Evolutionary conservation across 2,888 invertebrate species (phyloP), one percentile per base, ranked within the genome.

Genomic region (Gerris lacustris): DNA sequence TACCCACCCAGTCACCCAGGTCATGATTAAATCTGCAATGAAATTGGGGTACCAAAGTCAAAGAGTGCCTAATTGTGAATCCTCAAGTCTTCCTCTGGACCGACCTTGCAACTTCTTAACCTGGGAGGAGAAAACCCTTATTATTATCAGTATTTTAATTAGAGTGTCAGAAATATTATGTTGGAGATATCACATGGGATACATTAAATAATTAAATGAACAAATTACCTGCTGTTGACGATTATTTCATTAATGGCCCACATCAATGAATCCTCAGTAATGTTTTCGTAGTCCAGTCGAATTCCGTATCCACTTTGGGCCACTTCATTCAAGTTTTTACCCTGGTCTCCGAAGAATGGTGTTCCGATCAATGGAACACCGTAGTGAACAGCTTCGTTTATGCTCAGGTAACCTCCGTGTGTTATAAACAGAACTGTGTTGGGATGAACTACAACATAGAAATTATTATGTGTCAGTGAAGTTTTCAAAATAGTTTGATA

Each of bases 241-340:
- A 81, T 67, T 18, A 85, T 77, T 74, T 83, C 77, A 0, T 75
- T 72, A 9, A 82, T 74, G 0, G 80, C 78, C 66, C 78, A 64
- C 0, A 75, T 72, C 0, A 82, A 74, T 0, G 76, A 72, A 0
- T 76, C 71, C 45, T 77, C 77, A 0, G 80, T 81, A 5, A 82
- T 78, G 6, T 79, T 77, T 45, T 78, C 78, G 45, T 79, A 81
- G 72, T 78, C 76, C 9, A 82, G 66, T 2, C 77, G 78, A 6
- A 81, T 76, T 43, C 80, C 82, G 70, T 79, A 80, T 45, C 81
- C 81, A n/a, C 78, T 77, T 31, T 78, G 76, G 4, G 77, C 78
- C 5, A 80, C 80, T 70, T 80, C 79, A 62, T 78, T 78, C 75
- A 80, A 78, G 69, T 82, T 82, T 9, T 80, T 76, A 67, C 77